These are phyloP conservation scores for Orthosia gothica DNA, from an alignment of 2,888 invertebrate species.

Conservation along the genomic window DNA sequence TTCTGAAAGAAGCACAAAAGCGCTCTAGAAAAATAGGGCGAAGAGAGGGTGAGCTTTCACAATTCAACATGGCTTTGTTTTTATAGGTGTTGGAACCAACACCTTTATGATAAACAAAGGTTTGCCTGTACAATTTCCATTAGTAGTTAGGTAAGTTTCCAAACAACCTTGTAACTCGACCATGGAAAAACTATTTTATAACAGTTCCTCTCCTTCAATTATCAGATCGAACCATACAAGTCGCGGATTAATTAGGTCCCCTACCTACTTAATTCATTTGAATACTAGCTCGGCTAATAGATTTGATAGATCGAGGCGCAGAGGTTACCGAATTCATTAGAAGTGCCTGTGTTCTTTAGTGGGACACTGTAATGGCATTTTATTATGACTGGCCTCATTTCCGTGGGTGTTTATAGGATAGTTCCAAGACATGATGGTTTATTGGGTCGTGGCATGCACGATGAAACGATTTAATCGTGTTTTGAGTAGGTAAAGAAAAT, in stretches of 20 bases:
- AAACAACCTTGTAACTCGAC: background rate
- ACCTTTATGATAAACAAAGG: background rate
- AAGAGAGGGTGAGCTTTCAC: slow-evolving; percentile 21
- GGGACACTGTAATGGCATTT: slow-evolving; percentile 67
- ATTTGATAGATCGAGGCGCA: slow-evolving; percentile 51
- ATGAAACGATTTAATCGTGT: slow-evolving; percentile 38
- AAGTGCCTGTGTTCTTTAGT: slow-evolving; percentile 60
- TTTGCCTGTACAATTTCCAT: background rate
- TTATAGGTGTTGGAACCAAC: background rate
- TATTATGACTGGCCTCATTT: slow-evolving; percentile 73
- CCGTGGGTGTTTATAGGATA: slow-evolving; percentile 69
- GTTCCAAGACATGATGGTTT: slow-evolving; percentile 67
- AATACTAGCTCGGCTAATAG: slow-evolving; percentile 41
- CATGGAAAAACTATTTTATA: background rate
- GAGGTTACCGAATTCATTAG: slow-evolving; percentile 62
- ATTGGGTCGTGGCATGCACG: slow-evolving; percentile 61
- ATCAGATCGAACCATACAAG: slow-evolving; percentile 33
- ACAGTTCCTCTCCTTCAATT: slow-evolving; percentile 11
- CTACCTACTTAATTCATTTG: slow-evolving; percentile 39
- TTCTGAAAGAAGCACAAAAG: slow-evolving; percentile 40
- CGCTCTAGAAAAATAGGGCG: slow-evolving; percentile 32
- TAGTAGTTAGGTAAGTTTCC: slow-evolving; percentile 11
- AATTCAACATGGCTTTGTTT: slow-evolving; percentile 9
- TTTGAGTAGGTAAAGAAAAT: slow-evolving; percentile 36
- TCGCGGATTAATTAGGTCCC: slow-evolving; percentile 29